Conservation (phyloP, 2,797 vertebrate species). For the Acomys russatus region DNA sequence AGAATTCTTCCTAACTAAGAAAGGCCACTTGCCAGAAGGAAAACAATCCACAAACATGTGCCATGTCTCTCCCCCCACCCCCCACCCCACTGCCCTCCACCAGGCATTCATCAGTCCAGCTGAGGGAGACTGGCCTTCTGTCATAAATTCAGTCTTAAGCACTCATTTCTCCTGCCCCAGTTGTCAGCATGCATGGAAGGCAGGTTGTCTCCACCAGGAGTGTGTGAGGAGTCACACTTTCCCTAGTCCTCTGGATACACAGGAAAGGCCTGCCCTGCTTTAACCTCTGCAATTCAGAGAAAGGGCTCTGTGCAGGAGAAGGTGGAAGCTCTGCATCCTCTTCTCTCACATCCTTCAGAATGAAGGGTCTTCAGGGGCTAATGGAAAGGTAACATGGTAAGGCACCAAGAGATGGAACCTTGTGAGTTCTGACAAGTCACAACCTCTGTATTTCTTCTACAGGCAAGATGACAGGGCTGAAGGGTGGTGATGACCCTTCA, state of each 20-base stretch:
- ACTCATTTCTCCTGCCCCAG: not conserved
- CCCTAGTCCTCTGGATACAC: not conserved
- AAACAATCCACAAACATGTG: not conserved
- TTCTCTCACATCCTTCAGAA: not conserved
- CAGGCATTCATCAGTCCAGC: not conserved
- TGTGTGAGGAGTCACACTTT: not conserved
- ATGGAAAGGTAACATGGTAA: not conserved
- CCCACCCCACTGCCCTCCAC: no score
- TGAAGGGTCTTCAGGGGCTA: not conserved
- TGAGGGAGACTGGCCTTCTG: not conserved
- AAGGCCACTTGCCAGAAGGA: not conserved
- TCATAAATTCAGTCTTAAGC: conserved; percentile 30
- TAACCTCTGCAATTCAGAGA: not conserved
- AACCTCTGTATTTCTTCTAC: not conserved
- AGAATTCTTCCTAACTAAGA: conserved; percentile 20
- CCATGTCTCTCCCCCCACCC: no score
- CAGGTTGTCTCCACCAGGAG: not conserved
- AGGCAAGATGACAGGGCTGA: not conserved
- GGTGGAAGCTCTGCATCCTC: not conserved
- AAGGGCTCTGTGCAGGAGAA: not conserved
- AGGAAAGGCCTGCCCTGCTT: conserved; percentile 4
- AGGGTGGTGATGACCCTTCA: not conserved
- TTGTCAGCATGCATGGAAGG: conserved; percentile 10
- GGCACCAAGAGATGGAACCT: not conserved
- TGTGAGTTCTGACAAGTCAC: not conserved